phyloP scores from a whole-genome alignment of 2,797 vertebrate species.

The Eupleurogrammus muticus region DNA sequence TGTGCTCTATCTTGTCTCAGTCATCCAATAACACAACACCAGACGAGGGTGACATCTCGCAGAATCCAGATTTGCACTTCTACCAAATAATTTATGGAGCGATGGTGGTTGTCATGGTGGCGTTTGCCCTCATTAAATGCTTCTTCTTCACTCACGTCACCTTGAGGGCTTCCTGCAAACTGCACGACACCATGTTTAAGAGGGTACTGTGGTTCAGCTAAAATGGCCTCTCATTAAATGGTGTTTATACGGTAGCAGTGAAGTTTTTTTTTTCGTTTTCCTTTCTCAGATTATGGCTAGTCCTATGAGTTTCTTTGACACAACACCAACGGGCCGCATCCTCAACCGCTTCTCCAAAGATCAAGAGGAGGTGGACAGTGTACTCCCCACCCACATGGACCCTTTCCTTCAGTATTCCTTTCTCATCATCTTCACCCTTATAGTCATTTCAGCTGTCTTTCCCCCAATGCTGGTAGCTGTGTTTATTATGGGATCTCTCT shows the following conservation, averaged over 20 bases:
- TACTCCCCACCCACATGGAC: slow-evolving; percentile 83
- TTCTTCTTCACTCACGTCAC: slow-evolving; percentile 81
- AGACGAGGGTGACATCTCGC: slow-evolving; percentile 48
- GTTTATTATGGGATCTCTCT: slow-evolving; percentile 60
- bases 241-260: neutral
- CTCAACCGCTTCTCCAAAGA: slow-evolving; percentile 91
- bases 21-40: slow-evolving; percentile 7
- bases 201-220: slow-evolving; percentile 69
- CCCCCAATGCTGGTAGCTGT: slow-evolving; percentile 80
- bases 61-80: slow-evolving; percentile 73
- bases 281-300: slow-evolving; percentile 80
- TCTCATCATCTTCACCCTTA: slow-evolving; percentile 71
- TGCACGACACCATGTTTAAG: slow-evolving; percentile 84
- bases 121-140: slow-evolving; percentile 73
- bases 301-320: slow-evolving; percentile 89
- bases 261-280: neutral
- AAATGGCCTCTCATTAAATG: neutral
- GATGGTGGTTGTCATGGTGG: slow-evolving; percentile 60
- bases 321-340: slow-evolving; percentile 86
- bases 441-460: slow-evolving; percentile 80
- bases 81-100: slow-evolving; percentile 81
- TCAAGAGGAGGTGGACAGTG: slow-evolving; percentile 85
- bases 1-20: slow-evolving; percentile 22
- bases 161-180: slow-evolving; percentile 75
- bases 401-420: slow-evolving; percentile 85